Evolutionary conservation across 2,113 vertebrate species (phyloP), one percentile per base, ranked within the genome.

Genomic region (Seriola quinqueradiata): DNA sequence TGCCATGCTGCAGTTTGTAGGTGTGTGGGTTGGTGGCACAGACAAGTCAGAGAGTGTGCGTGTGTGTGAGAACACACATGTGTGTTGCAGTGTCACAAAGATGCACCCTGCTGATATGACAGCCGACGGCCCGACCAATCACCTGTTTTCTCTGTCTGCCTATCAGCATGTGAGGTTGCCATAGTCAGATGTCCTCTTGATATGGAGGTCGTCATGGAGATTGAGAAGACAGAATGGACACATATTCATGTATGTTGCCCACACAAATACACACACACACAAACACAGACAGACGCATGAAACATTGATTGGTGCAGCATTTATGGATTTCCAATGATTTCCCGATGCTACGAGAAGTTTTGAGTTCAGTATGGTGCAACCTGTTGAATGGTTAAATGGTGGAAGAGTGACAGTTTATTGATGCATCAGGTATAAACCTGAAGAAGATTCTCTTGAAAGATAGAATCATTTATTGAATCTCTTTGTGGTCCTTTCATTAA

Each of bases 91-190:
- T 90, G 89, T 90, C 91, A 92, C 89, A 91, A 85, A 92, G 91
- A 92, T 92, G 90, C 87, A 89, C 84, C 85, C 91, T 85, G 92
- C 86, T 69, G 92, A 92, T 92, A 80, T 92, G 93, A 94, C 92
- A 93, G 89, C 66, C 71, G 28, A 89, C 88, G 76, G 89, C 90
- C 93, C 92, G 78, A 87, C 92, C 93, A 92, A 92, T 94, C 93
- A 91, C 82, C 90, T 90, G 86, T 90, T 82, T 83, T 79, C 75
- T 86, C 82, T 79, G 77, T 88, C 88, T 80, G 82, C 93, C 90
- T 90, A 92, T 91, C 90, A 92, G 87, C 88, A 75, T 83, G 88
- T 72, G 78, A 83, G 75, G 87, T 88, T 84, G 81, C 87, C 71
- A 21, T 83, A 84, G 85, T 85, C 85, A 90, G 90, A 86, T 79